Evolutionary conservation across 2,888 invertebrate genomes (phyloP).

Genomic region (Lasius platythorax): DNA sequence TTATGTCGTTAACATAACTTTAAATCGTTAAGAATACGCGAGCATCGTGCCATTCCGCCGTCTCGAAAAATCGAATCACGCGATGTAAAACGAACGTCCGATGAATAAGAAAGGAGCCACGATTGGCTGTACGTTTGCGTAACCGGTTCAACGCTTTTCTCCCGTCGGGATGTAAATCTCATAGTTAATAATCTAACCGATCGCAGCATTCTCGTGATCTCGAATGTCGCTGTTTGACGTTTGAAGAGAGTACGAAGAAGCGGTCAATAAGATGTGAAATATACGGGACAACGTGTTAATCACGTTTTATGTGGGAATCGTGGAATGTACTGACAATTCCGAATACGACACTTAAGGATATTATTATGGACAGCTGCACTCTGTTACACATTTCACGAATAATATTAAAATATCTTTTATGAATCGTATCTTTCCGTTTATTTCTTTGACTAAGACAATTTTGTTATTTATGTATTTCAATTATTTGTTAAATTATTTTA

Average conservation of each 20-base stretch:
- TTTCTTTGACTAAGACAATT: not conserved
- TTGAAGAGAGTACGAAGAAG: slow-evolving; percentile 10
- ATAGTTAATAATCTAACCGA: slow-evolving; percentile 3
- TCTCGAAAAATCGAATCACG: not conserved
- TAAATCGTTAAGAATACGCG: slow-evolving; percentile 20
- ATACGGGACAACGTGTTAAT: slow-evolving; percentile 3
- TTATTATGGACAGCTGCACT: not conserved
- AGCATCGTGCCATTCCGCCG: not conserved
- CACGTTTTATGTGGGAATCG: slow-evolving; percentile 27
- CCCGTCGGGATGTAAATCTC: not conserved
- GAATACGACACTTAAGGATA: slow-evolving; percentile 2
- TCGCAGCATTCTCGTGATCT: not conserved
- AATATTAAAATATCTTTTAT: not conserved
- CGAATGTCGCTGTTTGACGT: not conserved
- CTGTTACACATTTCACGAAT: not conserved
- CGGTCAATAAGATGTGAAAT: slow-evolving; percentile 15
- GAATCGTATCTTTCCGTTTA: not conserved
- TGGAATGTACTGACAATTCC: not conserved
- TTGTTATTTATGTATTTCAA: not conserved
- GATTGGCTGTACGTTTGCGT: not conserved
- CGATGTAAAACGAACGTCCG: not conserved
- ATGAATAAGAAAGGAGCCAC: not conserved
- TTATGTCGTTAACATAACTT: slow-evolving; percentile 23
- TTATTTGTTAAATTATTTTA: not conserved
- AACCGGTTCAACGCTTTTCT: not conserved